Evolutionary conservation across 1,140 invertebrate species (phyloP).

Genomic region (Camponotus floridanus): DNA sequence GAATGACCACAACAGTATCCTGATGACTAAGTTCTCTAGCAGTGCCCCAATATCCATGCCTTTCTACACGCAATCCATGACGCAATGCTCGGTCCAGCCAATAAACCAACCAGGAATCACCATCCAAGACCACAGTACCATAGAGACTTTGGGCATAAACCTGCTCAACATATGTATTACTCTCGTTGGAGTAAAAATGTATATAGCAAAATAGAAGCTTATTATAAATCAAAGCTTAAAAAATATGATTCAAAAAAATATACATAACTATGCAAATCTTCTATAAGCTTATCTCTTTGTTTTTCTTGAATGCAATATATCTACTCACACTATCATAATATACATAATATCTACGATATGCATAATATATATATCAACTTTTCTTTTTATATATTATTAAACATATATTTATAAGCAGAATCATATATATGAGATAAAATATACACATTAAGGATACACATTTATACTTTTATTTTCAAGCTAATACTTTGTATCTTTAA

Average conservation of each 20-base stretch:
- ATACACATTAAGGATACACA: neutral
- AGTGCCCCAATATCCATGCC: conserved; percentile 87
- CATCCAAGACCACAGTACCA: conserved; percentile 84
- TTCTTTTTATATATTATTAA: neutral
- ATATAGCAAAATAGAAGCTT: neutral
- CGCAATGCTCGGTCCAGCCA: conserved; percentile 85
- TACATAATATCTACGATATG: no score
- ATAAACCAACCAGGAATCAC: conserved; percentile 86
- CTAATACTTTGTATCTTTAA: neutral
- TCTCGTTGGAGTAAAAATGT: neutral
- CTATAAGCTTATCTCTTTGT: no score
- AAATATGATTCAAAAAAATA: neutral
- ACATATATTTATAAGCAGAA: neutral
- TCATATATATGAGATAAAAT: neutral
- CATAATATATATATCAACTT: no score
- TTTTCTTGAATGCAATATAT: no score
- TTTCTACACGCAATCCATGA: conserved; percentile 84
- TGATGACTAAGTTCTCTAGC: conserved; percentile 87
- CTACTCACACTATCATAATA: no score
- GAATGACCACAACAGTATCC: conserved; percentile 85
- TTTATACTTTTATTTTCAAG: neutral
- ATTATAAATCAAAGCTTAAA: conserved; percentile 11
- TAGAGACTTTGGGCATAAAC: conserved; percentile 85
- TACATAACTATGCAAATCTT: neutral
- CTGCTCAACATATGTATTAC: conserved; percentile 63